Percentiles rank a stretch among this genome's conserved stretches.
These are phyloP conservation scores for Eubasilissa splendida DNA, from an alignment of 2,888 invertebrate genomes.

Conservation along the genomic window DNA sequence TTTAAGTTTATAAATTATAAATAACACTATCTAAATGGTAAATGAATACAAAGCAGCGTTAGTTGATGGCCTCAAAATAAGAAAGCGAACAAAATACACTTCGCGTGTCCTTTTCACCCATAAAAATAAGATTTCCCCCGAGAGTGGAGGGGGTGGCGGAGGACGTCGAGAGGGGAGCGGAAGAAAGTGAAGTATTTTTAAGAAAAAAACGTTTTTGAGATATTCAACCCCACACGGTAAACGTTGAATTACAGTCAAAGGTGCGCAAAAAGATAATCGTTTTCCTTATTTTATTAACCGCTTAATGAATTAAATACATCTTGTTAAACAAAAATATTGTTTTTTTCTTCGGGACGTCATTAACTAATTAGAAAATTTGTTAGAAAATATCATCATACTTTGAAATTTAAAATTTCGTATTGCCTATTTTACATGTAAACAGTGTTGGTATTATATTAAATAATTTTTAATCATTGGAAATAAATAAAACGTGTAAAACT, in stretches of 20 bases:
- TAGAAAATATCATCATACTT: too few relatives aligned
- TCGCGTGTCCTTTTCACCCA: constrained; percentile 42
- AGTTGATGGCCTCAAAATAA: constrained; percentile 17
- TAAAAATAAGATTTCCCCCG: constrained; percentile 52
- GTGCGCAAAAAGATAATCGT: background rate
- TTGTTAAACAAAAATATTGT: background rate
- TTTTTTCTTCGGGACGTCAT: too few relatives aligned
- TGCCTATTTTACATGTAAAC: too few relatives aligned
- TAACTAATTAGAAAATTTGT: background rate
- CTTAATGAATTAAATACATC: too few relatives aligned
- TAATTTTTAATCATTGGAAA: too few relatives aligned
- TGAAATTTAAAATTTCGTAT: too few relatives aligned
- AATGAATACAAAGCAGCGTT: too few relatives aligned
- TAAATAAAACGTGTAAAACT: too few relatives aligned
- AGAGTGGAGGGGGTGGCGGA: constrained; percentile 3
- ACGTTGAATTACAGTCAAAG: constrained; percentile 11
- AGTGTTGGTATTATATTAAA: too few relatives aligned
- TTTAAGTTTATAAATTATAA: background rate
- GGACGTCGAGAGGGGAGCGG: background rate
- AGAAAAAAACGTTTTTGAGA: constrained; percentile 38
- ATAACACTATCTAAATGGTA: too few relatives aligned
- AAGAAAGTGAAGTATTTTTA: constrained; percentile 37
- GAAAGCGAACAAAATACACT: constrained; percentile 34
- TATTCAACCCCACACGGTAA: constrained; percentile 38
- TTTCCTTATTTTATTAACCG: background rate